Base-by-base conservation (phyloP, 2,113 vertebrate species). In the Hemichromis elongatus region DNA sequence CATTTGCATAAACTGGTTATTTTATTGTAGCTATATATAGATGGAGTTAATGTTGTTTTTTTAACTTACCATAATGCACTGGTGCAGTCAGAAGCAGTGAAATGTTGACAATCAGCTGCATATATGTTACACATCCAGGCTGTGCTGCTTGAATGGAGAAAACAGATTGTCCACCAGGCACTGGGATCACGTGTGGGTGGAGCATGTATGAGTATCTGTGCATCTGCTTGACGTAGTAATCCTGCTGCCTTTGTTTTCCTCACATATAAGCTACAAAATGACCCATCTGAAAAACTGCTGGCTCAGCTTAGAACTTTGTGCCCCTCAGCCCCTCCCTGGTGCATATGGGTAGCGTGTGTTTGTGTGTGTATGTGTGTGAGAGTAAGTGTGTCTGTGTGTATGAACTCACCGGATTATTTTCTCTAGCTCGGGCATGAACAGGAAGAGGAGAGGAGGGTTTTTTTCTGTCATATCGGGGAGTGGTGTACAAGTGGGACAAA, bases 211-310 rank as follows among this genome's bases (percentile, higher is more conserved):
- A 66, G 87, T 89, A 79, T 93, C 82, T 81, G 88, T 88, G 87
- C 83, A 86, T 90, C 87, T 86, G 70, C 88, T 83, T 53, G 50
- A 73, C 88, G 70, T 84, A 86, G 89, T 92, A 90, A 86, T 91
- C 88, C 90, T 73, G 85, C 80, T 86, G 86, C 91, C 86, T 95
- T 95, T 95, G 94, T 96, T 80, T 84, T 79, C 73, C 86, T 79
- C 84, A 86, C 82, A 79, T 90, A 83, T 87, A 82, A 90, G 87
- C 92, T 86, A 92, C 92, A 92, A 92, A 93, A 89, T 93, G 86
- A 90, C 55, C 90, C 81, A 85, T 61, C 80, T 61, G 86, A 85
- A 84, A 95, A 96, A 92, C 79, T 91, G 95, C 95, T 94, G 87
- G 82, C 77, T 96, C 95, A 95, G 95, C 95, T 75, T 75, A 75